phyloP scores from a whole-genome alignment of 2,797 vertebrate genomes.

The Propithecus deckenii region DNA sequence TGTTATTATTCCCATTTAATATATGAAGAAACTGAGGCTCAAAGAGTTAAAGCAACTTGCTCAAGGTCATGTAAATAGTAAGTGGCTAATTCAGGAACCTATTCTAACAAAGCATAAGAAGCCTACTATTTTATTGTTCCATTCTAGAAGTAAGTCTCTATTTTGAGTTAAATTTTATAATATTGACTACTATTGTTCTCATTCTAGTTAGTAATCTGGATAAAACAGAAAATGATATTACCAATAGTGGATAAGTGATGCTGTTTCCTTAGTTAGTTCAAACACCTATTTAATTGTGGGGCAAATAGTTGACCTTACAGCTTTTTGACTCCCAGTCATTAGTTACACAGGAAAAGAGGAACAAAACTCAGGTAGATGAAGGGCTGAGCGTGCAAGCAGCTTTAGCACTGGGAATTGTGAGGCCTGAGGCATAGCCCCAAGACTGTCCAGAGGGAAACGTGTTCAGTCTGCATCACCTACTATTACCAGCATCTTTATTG shows the following conservation, averaged over 20 bases:
- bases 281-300: slow-evolving; percentile 24
- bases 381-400: neutral
- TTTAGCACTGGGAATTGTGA: neutral
- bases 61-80: neutral
- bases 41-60: neutral
- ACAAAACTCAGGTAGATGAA: neutral
- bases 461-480: neutral
- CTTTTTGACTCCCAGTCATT: neutral
- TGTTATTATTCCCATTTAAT: neutral
- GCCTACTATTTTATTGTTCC: neutral
- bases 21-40: neutral
- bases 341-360: neutral
- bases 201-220: neutral
- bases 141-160: neutral
- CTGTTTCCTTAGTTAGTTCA: neutral
- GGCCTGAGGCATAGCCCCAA: neutral
- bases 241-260: neutral
- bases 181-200: neutral
- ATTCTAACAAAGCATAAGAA: neutral
- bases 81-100: neutral
- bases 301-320: neutral
- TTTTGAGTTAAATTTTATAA: neutral
- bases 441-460: slow-evolving; percentile 24
- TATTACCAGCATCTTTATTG: slow-evolving; percentile 22
- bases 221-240: neutral